phyloP scores from a whole-genome alignment of 1,140 invertebrate genomes.

The Megathymus violae region DNA sequence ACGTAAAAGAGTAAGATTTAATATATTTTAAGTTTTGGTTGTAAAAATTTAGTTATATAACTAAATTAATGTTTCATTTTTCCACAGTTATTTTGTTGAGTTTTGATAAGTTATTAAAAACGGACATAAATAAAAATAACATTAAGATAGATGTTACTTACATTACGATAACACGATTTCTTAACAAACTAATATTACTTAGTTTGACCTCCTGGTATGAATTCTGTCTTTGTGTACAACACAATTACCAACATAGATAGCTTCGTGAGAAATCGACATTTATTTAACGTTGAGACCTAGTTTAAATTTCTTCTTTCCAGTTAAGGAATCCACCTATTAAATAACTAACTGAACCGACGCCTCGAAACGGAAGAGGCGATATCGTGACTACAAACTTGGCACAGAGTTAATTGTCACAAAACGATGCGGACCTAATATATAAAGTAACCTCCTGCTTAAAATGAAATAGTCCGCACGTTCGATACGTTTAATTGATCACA shows the following conservation, averaged over 20 bases:
- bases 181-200: too few relatives aligned
- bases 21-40: too few relatives aligned
- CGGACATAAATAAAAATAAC: too few relatives aligned
- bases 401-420: constrained; percentile 38
- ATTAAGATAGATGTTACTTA: too few relatives aligned
- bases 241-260: constrained; percentile 17
- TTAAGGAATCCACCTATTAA: constrained; percentile 32
- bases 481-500: background rate
- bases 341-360: constrained; percentile 28
- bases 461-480: background rate
- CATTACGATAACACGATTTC: too few relatives aligned
- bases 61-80: too few relatives aligned
- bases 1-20: too few relatives aligned
- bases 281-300: constrained; percentile 26
- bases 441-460: background rate
- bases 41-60: too few relatives aligned
- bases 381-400: constrained; percentile 34
- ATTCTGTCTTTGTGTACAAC: too few relatives aligned
- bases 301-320: constrained; percentile 33
- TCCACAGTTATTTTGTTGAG: too few relatives aligned
- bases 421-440: constrained; percentile 21
- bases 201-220: too few relatives aligned
- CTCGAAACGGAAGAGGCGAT: constrained; percentile 26
- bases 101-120: too few relatives aligned
- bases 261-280: constrained; percentile 25